Evolutionary conservation across 2,888 invertebrate species (phyloP).

Genomic region (Campaea margaritaria): DNA sequence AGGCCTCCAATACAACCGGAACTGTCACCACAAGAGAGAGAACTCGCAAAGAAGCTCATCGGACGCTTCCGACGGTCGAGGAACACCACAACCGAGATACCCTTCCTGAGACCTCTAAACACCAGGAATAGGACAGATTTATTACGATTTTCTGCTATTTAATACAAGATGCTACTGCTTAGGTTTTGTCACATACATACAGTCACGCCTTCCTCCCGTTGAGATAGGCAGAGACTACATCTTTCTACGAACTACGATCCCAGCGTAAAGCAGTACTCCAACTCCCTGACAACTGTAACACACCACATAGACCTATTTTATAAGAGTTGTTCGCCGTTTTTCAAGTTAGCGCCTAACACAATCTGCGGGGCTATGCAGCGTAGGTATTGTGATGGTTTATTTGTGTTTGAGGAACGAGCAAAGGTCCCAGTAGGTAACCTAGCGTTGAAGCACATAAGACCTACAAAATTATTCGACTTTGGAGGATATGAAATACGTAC

Average conservation of each 20-base stretch:
- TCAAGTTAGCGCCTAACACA: too few relatives aligned
- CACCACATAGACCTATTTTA: too few relatives aligned
- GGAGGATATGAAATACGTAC: not conserved
- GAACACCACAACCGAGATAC: constrained; percentile 53
- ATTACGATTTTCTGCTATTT: constrained; percentile 12
- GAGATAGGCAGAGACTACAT: too few relatives aligned
- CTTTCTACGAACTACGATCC: too few relatives aligned
- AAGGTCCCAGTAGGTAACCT: too few relatives aligned
- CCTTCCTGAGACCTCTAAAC: constrained; percentile 62
- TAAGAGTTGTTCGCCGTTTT: too few relatives aligned
- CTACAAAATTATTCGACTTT: not conserved
- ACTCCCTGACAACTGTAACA: too few relatives aligned
- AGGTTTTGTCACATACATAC: not conserved
- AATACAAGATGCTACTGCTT: not conserved
- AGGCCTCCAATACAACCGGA: constrained; percentile 69
- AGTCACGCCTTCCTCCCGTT: not conserved
- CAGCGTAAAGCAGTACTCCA: too few relatives aligned
- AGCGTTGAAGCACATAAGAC: too few relatives aligned
- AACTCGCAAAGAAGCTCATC: constrained; percentile 68
- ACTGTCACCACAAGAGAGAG: constrained; percentile 65
- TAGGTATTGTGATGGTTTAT: too few relatives aligned
- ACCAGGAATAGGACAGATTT: constrained; percentile 47
- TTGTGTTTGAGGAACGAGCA: too few relatives aligned
- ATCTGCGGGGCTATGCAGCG: too few relatives aligned
- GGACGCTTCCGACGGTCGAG: constrained; percentile 71